Base-by-base conservation (phyloP, 2,888 invertebrate genomes). In the Bombyx huttoni region DNA sequence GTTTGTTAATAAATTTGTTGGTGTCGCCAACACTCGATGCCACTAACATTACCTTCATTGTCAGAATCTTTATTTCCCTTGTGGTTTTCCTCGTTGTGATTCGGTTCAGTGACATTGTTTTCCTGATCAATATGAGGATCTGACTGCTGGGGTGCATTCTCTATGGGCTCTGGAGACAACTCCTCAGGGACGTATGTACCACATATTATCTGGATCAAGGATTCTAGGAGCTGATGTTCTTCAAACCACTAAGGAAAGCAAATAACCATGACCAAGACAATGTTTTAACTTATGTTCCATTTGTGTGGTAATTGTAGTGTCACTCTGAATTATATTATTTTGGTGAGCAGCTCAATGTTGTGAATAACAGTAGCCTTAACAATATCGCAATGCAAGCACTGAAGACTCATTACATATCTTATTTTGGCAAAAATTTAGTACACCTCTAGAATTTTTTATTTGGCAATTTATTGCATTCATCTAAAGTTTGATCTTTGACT, bases 141-240 rank as follows among this genome's bases (percentile, higher is more conserved):
- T 40, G 47, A 12, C 14, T 47, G 40, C 8, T 47, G 46, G 13
- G 35, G 12, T 24, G 14, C 40, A 13, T 51, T 10, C 12, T 48
- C 24, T 8, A 34, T 47, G 7, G 51, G 49, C 13, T 55, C 48
- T 50, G 48, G 24, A 12, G 48, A 48, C 13, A 64, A 55, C 56
- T 70, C 70, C 57, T 79, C 80, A 1, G 78, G 67, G 55, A 65
- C 74, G 59, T 81, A 84, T n/a, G 81, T 75, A 51, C 89, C 87
- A 64, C 89, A 89, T 53, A 91, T 82, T 63, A 91, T 89, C 65
- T 84, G 87, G 68, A 91, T 90, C 75, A 98, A 90, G 76, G 93
- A 92, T 85, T 96, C 94, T 61, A 98, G 92, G 70, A 98, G 91
- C 78, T 93, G 91, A 81, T 97, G 94, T 78, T 95, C 94, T 77